Evolutionary conservation across 2,113 vertebrate species (phyloP), one percentile per base, ranked within the genome.

Genomic region (Sorex fumeus): DNA sequence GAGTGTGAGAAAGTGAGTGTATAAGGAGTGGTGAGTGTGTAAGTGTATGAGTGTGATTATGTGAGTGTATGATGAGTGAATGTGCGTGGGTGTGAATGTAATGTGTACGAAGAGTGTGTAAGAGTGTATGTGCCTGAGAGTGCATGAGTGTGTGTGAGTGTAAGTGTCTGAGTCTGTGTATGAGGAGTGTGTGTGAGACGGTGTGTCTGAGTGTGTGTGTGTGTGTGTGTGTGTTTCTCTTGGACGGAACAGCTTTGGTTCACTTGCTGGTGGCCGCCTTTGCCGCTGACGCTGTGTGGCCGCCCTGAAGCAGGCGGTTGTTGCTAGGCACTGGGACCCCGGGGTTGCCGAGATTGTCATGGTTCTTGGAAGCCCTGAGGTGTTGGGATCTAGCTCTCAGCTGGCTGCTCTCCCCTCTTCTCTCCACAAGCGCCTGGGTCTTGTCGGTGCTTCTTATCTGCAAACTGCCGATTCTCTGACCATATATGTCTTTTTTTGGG

Each of bases 301-400:
- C 96, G 69, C 96, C 95, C 77, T 95, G 97, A 95, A 95, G 98
- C 96, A 1, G 0, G 96, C 82, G 86, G 85, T 93, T 84, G 84
- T 95, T 97, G 97, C 97, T 85, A 93, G 89, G 93, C 91, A 76
- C 94, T 93, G 89, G 94, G 93, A 96, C 81, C 78, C 74, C 30
- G 64, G 90, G 57, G 28, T 91, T 40, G 91, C 50, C n/a, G 95
- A 97, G 91, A n/a, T 90, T 98, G 94, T 95, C 84, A 40, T 3
- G 1, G 96, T 70, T 83, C 84, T 76, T 97, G 81, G 91, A 3
- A 19, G 36, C 84, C 76, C 69, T 62, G 36, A 94, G 84, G 81
- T 93, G 84, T 88, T 75, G 43, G 32, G 92, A 93, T 94, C 89
- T 91, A 89, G 72, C 64, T 96, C 80, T 78, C 50, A 16, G 28